Base-by-base conservation (phyloP, 2,113 vertebrate species). In the Panurus biarmicus region DNA sequence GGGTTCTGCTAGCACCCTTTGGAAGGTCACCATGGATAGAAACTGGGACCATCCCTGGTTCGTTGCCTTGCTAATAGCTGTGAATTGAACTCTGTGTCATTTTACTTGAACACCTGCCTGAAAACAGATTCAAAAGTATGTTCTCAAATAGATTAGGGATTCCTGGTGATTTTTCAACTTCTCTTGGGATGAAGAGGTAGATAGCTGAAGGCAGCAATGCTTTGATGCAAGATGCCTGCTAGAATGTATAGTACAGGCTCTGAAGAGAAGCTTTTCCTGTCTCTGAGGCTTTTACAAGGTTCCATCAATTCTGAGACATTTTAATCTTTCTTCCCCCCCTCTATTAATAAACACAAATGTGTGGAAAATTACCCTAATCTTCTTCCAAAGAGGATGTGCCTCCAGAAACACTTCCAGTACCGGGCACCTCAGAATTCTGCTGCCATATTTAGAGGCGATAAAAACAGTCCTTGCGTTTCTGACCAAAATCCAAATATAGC, bases 401-500 rank as follows among this genome's bases (percentile, higher is more conserved):
- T 96, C 72, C 69, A 95, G 90, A 94, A 80, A 86, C 82, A 92
- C 75, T 96, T 94, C 85, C 90, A 96, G 88, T 88, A 83, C 76
- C 20, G 54, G 73, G 83, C 67, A 95, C 94, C 95, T 96, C 95
- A 90, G 83, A 86, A 94, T 88, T 92, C 83, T 96, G 90, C 92
- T 96, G 58, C 94, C 92, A 60, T 88, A 92, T 96, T 96, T 96
- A 96, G 96, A 96, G 64, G 64, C 22, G 19, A 93, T 95, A 94
- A 93, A 96, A 96, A 96, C 88, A 93, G 83, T 65, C 88, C 96
- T 94, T 86, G 90, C 22, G 71, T 96, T 93, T 88, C 88, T 96
- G 96, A 95, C 79, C 94, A 83, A 91, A 92, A 86, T 96, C 94
- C 92, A 96, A 93, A 96, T 96, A 95, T 96, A 96, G 92, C 23